Base-by-base conservation (phyloP, 2,113 vertebrate genomes). In the rat (Rattus norvegicus) region DNA sequence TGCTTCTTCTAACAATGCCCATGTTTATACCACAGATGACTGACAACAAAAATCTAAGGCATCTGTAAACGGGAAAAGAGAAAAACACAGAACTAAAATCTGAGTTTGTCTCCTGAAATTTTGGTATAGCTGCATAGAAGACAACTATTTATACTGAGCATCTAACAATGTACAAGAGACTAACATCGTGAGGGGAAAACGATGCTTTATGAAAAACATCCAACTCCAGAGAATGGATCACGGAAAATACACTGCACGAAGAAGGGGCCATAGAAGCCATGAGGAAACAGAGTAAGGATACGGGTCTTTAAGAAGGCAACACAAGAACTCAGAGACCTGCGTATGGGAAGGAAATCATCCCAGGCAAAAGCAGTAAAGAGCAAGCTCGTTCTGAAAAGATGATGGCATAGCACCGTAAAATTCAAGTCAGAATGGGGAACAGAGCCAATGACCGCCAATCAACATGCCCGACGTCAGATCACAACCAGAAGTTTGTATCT, bases 181-280 rank as follows among this genome's bases (percentile, higher is more conserved):
- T 47, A 94, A 69, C 4, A 72, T 22, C 33, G 17, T 13, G n/a
- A 47, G 49, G 49, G 17, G 17, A 49, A 86, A 14, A 39, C 16
- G 28, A 90, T 36, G n/a, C 70, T 79, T 88, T 47, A 59, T 33
- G 7, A 47, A 79, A 73, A 88, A 30, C 19, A 81, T 36, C 28
- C 2, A 24, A 56, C 10, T 47, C 7, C 0, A 4, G 43, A 65
- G 36, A 47, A 59, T 67, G 76, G 17, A 81, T 36, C 92, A 19
- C 19, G 70, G 61, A 2, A 11, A 39, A 80, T 39, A 19, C 0
- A 70, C 0, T 3, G 4, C 19, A 1, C 5, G 4, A 33, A 69
- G 47, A 10, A 39, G 20, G 8, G 43, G 54, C 22, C 36, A 33
- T 9, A 28, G 36, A 13, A 54, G 1, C 79, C 33, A n/a, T 10